A percentile compares a stretch with the other conserved stretches of the same genome.
phyloP scores from a whole-genome alignment of 2,888 invertebrate genomes.

The Catocala sponsa region DNA sequence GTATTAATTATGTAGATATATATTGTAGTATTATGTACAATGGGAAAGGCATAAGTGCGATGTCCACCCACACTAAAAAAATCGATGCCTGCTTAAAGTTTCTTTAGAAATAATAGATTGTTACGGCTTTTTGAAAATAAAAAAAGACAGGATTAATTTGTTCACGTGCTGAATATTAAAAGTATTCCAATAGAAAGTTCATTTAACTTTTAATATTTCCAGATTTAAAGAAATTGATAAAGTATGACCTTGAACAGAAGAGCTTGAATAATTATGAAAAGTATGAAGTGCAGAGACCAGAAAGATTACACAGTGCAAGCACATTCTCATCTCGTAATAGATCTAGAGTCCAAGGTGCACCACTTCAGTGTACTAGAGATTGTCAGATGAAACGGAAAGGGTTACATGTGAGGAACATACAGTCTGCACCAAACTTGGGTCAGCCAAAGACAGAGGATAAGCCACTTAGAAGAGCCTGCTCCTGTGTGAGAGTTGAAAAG shows the following conservation, averaged over 20 bases:
- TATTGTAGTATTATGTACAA: too few relatives aligned
- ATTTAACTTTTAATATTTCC: conserved; percentile 40
- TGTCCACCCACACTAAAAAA: too few relatives aligned
- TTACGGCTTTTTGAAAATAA: too few relatives aligned
- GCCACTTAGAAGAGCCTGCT: conserved; percentile 70
- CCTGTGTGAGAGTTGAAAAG: conserved; percentile 72
- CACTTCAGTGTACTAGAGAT: conserved; percentile 64
- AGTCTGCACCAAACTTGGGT: conserved; percentile 74
- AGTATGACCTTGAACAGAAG: conserved; percentile 86
- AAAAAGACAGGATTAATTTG: too few relatives aligned
- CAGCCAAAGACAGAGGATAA: conserved; percentile 58
- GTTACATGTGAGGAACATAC: conserved; percentile 56
- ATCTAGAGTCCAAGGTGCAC: conserved; percentile 63
- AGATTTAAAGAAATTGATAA: conserved; percentile 91
- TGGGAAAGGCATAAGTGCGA: too few relatives aligned
- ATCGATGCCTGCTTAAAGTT: too few relatives aligned
- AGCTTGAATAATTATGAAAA: conserved; percentile 54
- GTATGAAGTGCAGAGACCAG: conserved; percentile 64
- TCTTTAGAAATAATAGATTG: too few relatives aligned
- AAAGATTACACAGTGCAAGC: conserved; percentile 81
- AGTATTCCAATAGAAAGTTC: too few relatives aligned
- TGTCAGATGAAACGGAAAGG: conserved; percentile 57
- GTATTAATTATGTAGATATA: too few relatives aligned
- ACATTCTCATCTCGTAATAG: conserved; percentile 80
- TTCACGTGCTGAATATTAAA: too few relatives aligned